phyloP scores from a whole-genome alignment of 1,140 invertebrate genomes.

The Aphaenogaster ashmeadi region DNA sequence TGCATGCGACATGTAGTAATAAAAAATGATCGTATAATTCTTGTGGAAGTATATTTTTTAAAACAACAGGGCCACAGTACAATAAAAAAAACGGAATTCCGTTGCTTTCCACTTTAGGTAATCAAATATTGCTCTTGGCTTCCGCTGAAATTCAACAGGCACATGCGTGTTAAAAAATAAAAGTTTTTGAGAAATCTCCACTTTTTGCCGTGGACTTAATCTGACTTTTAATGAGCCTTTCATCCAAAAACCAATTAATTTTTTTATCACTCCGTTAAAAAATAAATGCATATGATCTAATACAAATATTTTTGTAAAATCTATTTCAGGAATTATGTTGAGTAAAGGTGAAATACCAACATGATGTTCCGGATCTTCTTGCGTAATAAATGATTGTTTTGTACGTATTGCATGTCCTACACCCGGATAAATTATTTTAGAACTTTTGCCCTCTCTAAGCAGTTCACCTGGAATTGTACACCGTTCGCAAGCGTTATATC shows the following conservation, averaged over 20 bases:
- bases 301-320: not conserved
- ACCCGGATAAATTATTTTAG: not conserved
- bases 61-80: too few species aligned
- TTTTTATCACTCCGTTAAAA: conserved; percentile 1
- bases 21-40: too few species aligned
- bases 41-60: too few species aligned
- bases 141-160: too few species aligned
- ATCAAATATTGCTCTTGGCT: too few species aligned
- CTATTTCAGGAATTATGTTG: not conserved
- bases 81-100: too few species aligned
- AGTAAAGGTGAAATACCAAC: not conserved
- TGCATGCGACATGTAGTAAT: too few species aligned
- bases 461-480: not conserved
- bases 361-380: not conserved
- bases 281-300: not conserved
- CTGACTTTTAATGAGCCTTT: not conserved
- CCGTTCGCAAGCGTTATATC: not conserved
- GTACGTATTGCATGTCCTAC: not conserved
- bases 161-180: not conserved
- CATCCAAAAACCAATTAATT: not conserved
- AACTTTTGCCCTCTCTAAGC: not conserved
- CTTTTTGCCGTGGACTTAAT: not conserved
- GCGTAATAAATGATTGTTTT: not conserved
- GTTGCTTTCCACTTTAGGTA: too few species aligned
- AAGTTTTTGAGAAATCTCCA: not conserved